Conservation (phyloP, 2,888 invertebrate genomes). For the Nycteola revayana region DNA sequence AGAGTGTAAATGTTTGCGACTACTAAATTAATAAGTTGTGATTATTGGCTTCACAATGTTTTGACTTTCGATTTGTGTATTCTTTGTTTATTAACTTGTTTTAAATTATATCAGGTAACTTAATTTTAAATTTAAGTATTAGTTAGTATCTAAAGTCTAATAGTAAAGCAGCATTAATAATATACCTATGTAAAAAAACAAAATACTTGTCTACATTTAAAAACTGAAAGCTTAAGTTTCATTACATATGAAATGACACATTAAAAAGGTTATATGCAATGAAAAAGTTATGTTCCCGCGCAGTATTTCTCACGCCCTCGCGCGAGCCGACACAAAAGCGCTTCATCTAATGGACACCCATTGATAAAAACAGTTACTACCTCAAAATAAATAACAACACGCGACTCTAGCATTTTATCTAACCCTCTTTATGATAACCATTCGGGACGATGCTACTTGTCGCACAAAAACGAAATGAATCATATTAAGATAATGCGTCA, state of each 20-base stretch:
- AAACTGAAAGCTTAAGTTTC: too few relatives aligned
- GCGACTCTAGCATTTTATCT: conserved; percentile 42
- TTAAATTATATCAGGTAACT: too few relatives aligned
- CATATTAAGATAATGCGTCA: conserved; percentile 33
- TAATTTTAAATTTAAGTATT: too few relatives aligned
- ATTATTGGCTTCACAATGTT: conserved; percentile 38
- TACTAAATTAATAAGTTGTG: conserved; percentile 33
- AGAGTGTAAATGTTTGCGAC: conserved; percentile 27
- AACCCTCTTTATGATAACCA: conserved; percentile 45
- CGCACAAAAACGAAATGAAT: conserved; percentile 32
- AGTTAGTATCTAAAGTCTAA: too few relatives aligned
- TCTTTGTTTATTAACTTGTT: too few relatives aligned
- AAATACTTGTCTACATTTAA: too few relatives aligned
- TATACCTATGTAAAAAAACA: too few relatives aligned
- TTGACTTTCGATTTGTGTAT: conserved; percentile 47
- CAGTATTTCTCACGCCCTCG: conserved; percentile 47
- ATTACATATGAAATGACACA: conserved; percentile 21
- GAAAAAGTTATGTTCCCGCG: conserved; percentile 39
- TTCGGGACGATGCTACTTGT: conserved; percentile 26
- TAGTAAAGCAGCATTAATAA: too few relatives aligned
- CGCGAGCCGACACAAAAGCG: conserved; percentile 41
- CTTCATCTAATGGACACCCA: conserved; percentile 47
- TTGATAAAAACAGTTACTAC: conserved; percentile 64
- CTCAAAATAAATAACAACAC: conserved; percentile 54
- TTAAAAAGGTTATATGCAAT: conserved; percentile 39